Evolutionary conservation across 2,888 invertebrate genomes (phyloP).

Genomic region (Myopa tessellatipennis): DNA sequence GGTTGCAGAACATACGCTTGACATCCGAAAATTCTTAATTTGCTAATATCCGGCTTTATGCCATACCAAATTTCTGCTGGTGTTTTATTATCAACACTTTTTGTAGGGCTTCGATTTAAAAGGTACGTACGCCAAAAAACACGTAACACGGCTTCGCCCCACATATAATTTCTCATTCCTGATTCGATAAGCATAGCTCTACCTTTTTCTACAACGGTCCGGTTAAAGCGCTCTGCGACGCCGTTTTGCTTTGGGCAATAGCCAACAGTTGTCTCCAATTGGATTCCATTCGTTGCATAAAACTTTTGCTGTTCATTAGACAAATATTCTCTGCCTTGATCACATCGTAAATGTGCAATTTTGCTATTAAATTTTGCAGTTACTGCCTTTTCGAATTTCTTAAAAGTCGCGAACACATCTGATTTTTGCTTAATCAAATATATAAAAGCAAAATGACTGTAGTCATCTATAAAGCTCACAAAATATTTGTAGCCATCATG

Average conservation of each 20-base stretch:
- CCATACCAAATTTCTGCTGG: conserved; percentile 46
- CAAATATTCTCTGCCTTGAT: conserved; percentile 37
- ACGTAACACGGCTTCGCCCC: conserved; percentile 42
- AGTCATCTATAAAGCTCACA: conserved; percentile 38
- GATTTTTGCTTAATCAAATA: conserved; percentile 40
- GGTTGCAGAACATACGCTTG: conserved; percentile 46
- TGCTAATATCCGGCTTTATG: conserved; percentile 38
- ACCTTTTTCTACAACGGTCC: conserved; percentile 39
- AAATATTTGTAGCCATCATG: conserved; percentile 31
- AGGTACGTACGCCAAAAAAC: too few relatives aligned
- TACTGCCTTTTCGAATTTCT: conserved; percentile 35
- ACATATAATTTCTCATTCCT: conserved; percentile 39
- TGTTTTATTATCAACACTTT: conserved; percentile 36
- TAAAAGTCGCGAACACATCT: conserved; percentile 40
- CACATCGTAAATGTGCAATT: conserved; percentile 36
- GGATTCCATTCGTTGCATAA: conserved; percentile 34
- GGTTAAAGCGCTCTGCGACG: conserved; percentile 39
- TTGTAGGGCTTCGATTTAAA: conserved; percentile 35
- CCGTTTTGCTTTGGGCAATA: conserved; percentile 43
- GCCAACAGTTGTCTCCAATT: conserved; percentile 42
- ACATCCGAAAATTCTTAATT: conserved; percentile 48
- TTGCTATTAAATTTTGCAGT: conserved; percentile 36
- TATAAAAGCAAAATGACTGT: conserved; percentile 30
- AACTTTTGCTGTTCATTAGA: conserved; percentile 40
- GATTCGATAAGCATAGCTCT: conserved; percentile 38